Base-by-base conservation (phyloP, 2,888 invertebrate species). In the Dusona sp. region DNA sequence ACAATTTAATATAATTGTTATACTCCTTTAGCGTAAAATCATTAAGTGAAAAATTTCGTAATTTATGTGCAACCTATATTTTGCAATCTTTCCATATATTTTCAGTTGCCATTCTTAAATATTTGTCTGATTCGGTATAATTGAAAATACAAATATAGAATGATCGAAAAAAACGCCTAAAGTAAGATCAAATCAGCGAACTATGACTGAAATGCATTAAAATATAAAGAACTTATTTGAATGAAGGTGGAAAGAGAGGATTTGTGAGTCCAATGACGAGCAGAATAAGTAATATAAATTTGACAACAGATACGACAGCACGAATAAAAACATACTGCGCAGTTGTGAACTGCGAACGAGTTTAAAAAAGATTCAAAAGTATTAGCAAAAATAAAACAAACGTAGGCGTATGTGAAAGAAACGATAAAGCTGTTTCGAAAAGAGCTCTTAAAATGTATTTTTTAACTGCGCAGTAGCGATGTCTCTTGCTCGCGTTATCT, bases 401-500 rank as follows among this genome's bases (percentile, higher is more conserved):
- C 74, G 79, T 29, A 61, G 74, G 45, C 38, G 29, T 25, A 64
- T 48, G 61, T 72, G 29, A 48, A 45, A 16, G 13, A 51, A 77
- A 29, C 29, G 68, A 42, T 70, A 79, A 57, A 29, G 54, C 70
- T 57, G 48, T 42, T 77, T 51, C 13, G 48, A 64, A 75, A 25
- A 79, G 48, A 72, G 29, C 48, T 80, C 67, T 86, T 33, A 83
- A 88, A 82, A 51, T 67, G 72, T 79, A 77, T 74, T 67, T 75
- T 68, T 57, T 72, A 84, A 88, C 82, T 88, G 85, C 85, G 88
- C 79, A 85, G 89, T 86, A 81, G 85, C 61, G 51, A 67, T 68
- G 77, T 83, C 75, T 81, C 75, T 79, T 72, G 57, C 81, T 84
- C 79, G 77, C 86, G 87, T 89, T 88, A 90, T 90, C 89, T 86